phyloP scores from a whole-genome alignment of 2,797 vertebrate species.

The Miichthys miiuy region DNA sequence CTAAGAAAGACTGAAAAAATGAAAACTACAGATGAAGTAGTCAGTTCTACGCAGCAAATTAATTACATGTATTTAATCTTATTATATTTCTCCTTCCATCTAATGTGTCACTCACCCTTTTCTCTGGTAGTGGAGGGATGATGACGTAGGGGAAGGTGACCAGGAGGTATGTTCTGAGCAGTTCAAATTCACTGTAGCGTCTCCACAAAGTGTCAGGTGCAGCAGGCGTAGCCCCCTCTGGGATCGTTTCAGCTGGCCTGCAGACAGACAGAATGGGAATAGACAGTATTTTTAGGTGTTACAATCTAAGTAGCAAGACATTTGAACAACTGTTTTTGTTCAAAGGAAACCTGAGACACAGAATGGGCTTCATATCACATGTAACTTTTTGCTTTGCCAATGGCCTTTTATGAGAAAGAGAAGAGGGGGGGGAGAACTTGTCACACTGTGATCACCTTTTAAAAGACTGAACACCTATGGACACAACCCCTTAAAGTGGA shows the following conservation, averaged over 20 bases:
- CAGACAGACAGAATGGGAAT: constrained; percentile 33
- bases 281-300: not conserved
- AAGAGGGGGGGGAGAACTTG: not conserved
- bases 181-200: constrained; percentile 98
- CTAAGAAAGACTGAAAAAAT: not conserved
- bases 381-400: not conserved
- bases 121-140: constrained; percentile 96
- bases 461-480: not conserved
- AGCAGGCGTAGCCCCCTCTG: constrained; percentile 84
- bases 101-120: constrained; percentile 88
- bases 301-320: not conserved
- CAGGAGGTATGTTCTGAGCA: constrained; percentile 93
- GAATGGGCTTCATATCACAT: not conserved
- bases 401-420: not conserved
- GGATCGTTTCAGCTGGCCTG: constrained; percentile 89
- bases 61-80: not conserved
- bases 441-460: not conserved
- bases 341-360: constrained; percentile 2
- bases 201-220: constrained; percentile 94
- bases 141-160: constrained; percentile 92
- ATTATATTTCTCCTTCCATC: not conserved
- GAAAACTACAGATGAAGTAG: not conserved
- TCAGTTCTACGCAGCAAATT: not conserved
- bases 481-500: not conserved
- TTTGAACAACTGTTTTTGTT: not conserved